Conservation (phyloP, 2,113 vertebrate species). For the Cariama cristata region DNA sequence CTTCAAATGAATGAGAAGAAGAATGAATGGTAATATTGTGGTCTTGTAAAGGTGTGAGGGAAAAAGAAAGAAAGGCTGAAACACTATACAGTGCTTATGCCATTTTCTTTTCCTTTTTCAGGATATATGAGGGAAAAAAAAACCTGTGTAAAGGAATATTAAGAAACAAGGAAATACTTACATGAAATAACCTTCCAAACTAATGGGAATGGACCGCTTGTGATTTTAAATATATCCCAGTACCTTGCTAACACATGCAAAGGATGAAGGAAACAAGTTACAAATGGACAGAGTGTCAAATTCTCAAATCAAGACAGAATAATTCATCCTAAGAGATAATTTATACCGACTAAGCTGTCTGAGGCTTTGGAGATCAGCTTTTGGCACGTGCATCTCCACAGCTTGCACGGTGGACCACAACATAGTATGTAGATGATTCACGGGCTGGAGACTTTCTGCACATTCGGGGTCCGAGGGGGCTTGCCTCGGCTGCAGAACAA, state of each 20-base stretch:
- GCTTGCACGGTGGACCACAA: neutral
- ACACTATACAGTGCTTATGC: neutral
- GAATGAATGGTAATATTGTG: neutral
- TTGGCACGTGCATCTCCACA: constrained; percentile 13
- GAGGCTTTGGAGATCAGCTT: constrained; percentile 34
- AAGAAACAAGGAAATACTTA: neutral
- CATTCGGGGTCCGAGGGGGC: neutral
- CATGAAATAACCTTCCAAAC: neutral
- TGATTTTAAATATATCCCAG: constrained; percentile 25
- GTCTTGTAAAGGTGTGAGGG: neutral
- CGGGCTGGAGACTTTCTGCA: constrained; percentile 26
- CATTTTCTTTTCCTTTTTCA: constrained; percentile 14
- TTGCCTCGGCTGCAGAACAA: neutral
- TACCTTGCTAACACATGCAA: neutral
- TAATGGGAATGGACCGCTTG: constrained; percentile 17
- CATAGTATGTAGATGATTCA: constrained; percentile 19
- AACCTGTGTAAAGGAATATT: neutral
- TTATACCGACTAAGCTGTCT: constrained; percentile 35
- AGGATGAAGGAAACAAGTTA: constrained; percentile 34
- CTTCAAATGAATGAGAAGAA: neutral
- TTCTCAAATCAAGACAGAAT: constrained; percentile 18
- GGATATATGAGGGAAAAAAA: neutral
- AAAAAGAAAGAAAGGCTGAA: neutral
- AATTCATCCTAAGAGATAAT: constrained; percentile 57
- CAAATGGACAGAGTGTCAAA: constrained; percentile 19